phyloP scores from a whole-genome alignment of 2,113 vertebrate species.

The Nibea coibor region DNA sequence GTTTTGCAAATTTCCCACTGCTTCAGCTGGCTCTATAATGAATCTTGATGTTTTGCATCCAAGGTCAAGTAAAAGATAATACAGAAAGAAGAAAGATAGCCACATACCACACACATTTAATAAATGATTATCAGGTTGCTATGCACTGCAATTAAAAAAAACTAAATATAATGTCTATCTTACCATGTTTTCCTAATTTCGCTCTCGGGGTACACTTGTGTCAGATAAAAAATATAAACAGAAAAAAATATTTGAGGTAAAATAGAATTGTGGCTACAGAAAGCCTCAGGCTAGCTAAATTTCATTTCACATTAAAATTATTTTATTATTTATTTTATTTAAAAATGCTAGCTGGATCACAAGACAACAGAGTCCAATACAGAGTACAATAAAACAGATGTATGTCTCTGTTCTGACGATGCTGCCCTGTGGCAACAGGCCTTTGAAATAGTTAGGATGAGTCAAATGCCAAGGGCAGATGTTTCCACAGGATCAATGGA shows the following conservation, averaged over 20 bases:
- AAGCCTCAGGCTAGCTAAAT: neutral
- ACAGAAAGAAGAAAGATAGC: neutral
- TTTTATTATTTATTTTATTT: neutral
- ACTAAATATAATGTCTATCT: neutral
- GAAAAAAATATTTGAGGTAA: neutral
- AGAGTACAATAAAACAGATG: neutral
- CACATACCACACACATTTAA: neutral
- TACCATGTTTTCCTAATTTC: neutral
- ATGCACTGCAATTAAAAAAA: too few relatives aligned
- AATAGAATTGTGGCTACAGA: neutral
- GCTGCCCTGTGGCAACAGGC: neutral
- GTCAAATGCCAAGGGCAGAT: neutral
- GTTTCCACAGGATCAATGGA: neutral
- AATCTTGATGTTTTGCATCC: neutral
- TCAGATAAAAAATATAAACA: too few relatives aligned
- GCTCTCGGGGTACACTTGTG: too few relatives aligned
- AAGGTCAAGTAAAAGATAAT: neutral
- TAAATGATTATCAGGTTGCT: neutral
- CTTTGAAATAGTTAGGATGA: neutral
- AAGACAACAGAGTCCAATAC: neutral
- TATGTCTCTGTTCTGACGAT: neutral
- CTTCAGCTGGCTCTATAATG: neutral
- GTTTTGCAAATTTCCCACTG: neutral
- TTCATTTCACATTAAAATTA: neutral
- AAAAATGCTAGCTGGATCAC: neutral